Conservation (phyloP, 2,888 invertebrate species). For the Schizotus pectinicornis region DNA sequence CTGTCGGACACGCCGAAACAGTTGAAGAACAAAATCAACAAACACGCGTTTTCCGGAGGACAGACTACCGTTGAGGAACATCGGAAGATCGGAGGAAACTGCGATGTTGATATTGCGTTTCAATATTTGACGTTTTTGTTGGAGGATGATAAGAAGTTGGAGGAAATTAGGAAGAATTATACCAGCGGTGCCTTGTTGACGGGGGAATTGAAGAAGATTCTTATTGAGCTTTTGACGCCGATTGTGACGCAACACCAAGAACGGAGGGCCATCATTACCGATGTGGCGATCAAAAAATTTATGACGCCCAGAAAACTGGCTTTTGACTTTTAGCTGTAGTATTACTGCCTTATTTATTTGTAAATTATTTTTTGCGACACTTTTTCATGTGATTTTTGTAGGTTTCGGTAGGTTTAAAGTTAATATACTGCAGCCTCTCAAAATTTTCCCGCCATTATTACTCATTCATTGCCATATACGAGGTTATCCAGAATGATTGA, state of each 20-base stretch:
- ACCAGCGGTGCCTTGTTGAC: conserved; percentile 88
- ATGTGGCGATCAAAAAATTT: conserved; percentile 81
- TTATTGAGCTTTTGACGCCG: conserved; percentile 81
- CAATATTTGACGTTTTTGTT: conserved; percentile 95
- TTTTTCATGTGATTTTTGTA: conserved; percentile 4
- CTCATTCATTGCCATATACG: no score
- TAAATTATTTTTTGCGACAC: conserved; percentile 5
- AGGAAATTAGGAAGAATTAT: conserved; percentile 74
- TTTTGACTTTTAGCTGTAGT: conserved; percentile 55
- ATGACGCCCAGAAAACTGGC: conserved; percentile 84
- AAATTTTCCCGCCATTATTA: no score
- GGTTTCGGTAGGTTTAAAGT: neutral
- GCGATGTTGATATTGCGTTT: conserved; percentile 93
- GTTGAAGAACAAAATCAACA: conserved; percentile 95
- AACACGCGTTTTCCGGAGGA: conserved; percentile 98
- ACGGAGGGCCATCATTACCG: conserved; percentile 78
- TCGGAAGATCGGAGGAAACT: conserved; percentile 87
- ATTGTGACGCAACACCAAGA: conserved; percentile 85
- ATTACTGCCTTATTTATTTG: conserved; percentile 15
- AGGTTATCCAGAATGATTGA: no score
- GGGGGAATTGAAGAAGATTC: conserved; percentile 91
- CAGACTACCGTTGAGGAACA: conserved; percentile 94
- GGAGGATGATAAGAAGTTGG: conserved; percentile 88
- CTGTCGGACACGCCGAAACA: conserved; percentile 95
- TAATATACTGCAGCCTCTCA: no score